phyloP scores from a whole-genome alignment of 2,113 vertebrate species.

The Proteles cristata region DNA sequence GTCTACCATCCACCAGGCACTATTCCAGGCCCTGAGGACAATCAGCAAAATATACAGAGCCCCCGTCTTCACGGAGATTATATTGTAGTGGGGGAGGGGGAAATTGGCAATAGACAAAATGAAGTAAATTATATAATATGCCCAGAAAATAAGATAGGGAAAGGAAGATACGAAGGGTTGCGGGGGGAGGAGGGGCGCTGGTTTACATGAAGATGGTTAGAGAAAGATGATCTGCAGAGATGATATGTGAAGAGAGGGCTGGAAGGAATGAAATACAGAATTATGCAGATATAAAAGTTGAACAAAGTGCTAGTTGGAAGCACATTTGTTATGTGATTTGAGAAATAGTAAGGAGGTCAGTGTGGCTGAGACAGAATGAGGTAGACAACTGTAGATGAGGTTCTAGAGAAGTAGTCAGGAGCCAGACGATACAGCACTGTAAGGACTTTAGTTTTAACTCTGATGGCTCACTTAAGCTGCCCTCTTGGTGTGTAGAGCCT shows the following conservation, averaged over 20 bases:
- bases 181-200: not conserved
- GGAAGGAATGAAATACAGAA: not conserved
- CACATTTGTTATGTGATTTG: not conserved
- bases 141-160: not conserved
- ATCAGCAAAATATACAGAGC: not conserved
- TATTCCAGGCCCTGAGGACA: not conserved
- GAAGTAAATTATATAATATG: not conserved
- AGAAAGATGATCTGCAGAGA: not conserved
- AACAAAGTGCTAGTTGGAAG: not conserved
- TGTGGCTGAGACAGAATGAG: not conserved
- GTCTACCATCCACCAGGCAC: not conserved
- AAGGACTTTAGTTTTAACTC: not conserved
- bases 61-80: not conserved
- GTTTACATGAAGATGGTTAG: not conserved
- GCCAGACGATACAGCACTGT: not conserved
- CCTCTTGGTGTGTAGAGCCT: not conserved
- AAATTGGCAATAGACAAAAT: not conserved
- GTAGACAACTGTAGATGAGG: not conserved
- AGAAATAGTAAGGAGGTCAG: not conserved
- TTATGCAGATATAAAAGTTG: not conserved
- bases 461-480: not conserved
- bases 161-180: not conserved
- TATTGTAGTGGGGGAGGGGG: not conserved
- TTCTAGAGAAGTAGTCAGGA: not conserved
- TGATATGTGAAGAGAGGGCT: not conserved